Evolutionary conservation across 2,113 vertebrate genomes (phyloP), one percentile per base, ranked within the genome.

Genomic region (Collichthys lucidus): DNA sequence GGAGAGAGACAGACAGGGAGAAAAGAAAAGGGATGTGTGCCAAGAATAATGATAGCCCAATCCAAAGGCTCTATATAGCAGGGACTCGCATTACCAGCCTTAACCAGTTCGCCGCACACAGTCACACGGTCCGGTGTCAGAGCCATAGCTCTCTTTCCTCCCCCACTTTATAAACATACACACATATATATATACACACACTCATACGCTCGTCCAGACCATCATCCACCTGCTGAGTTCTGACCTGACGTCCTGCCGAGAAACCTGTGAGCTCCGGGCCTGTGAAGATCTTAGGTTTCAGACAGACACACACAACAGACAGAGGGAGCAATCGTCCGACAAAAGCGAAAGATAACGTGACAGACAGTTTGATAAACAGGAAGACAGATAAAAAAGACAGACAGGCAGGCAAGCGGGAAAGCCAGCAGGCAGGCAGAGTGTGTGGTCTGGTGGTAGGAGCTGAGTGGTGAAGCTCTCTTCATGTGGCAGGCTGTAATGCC

Each of bases 1-100:
- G 82, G 77, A 74, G 79, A 74, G 68, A 62, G 68, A 79, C 71
- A 70, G 71, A 55, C 50, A 9, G 67, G 35, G 71, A 42, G 79
- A 61, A 78, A 71, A 82, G 75, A 77, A 67, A 74, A 74, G 73
- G 60, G 88, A 91, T 78, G 69, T 92, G 92, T 94, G 93, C 90
- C 89, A 80, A 66, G 92, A 93, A 94, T 94, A 92, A 90, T 86
- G 89, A 93, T 90, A 14, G 73, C 55, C 87, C 91, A 93, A 94
- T 94, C 91, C 89, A 80, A 72, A 77, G 52, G 53, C 86, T 84
- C 76, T 65, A 66, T 89, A 72, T 56, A 71, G 79, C 82, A 65
- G 79, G 19, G 72, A 83, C 67, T 86, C 63, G 31, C 70, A 87
- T 88, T 89, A 86, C 88, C 59, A 64, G 76, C 69, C 77, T 88